A percentile compares a stretch with the other conserved stretches of the same genome.
Evolutionary conservation across 2,888 invertebrate species (phyloP).

Genomic region (Diarsia brunnea): DNA sequence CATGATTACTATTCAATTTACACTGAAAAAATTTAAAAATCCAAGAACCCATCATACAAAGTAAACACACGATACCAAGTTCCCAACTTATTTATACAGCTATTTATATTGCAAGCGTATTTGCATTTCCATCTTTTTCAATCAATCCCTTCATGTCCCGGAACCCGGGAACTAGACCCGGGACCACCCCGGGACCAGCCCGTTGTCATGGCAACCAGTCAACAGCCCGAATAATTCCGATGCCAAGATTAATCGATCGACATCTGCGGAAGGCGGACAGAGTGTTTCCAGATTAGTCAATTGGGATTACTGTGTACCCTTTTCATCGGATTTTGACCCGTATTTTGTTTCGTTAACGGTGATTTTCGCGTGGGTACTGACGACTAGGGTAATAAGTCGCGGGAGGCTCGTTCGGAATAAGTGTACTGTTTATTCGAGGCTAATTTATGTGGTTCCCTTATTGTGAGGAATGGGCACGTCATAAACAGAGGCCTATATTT

Average conservation of each 20-base stretch:
- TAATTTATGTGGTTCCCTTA: constrained; percentile 77
- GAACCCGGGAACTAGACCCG: constrained; percentile 43
- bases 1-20: background rate
- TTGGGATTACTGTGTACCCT: constrained; percentile 77
- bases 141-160: constrained; percentile 42
- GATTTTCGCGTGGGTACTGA: constrained; percentile 47
- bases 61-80: constrained; percentile 3
- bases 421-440: constrained; percentile 75
- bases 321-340: constrained; percentile 59
- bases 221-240: constrained; percentile 82
- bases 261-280: constrained; percentile 84
- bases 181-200: constrained; percentile 42
- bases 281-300: constrained; percentile 85
- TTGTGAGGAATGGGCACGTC: constrained; percentile 68
- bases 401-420: constrained; percentile 67
- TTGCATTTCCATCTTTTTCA: constrained; percentile 56
- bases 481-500: constrained; percentile 64
- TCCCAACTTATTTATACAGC: constrained; percentile 12
- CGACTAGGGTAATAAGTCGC: constrained; percentile 69
- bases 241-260: constrained; percentile 87
- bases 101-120: constrained; percentile 45
- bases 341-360: constrained; percentile 60
- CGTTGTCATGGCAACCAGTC: constrained; percentile 80
- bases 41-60: constrained; percentile 1
- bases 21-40: background rate